Conservation (phyloP, 2,888 invertebrate species). For the Geotrupes spiniger region DNA sequence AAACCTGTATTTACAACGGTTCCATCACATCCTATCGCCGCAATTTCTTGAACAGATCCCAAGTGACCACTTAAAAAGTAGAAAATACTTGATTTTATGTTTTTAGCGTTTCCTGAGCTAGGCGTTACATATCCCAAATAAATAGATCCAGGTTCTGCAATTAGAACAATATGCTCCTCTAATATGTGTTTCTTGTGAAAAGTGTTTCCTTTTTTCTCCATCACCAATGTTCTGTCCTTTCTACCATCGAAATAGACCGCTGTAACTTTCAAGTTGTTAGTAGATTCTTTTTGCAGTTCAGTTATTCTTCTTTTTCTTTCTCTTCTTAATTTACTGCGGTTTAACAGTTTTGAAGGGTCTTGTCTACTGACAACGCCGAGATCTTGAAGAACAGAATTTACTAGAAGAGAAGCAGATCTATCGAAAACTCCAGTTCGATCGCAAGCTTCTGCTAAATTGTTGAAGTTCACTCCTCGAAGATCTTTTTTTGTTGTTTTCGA, state of each 20-base stretch:
- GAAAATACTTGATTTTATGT: neutral
- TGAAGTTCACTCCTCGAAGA: too few relatives aligned
- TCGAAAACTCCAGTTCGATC: neutral
- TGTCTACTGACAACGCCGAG: neutral
- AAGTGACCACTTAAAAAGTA: neutral
- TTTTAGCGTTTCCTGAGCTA: neutral
- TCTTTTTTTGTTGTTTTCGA: neutral
- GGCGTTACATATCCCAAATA: conserved; percentile 1
- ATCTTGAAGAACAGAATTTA: neutral
- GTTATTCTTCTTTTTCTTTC: neutral
- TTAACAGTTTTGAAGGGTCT: neutral
- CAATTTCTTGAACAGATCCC: neutral
- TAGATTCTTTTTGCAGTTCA: neutral
- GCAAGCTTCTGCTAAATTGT: too few relatives aligned
- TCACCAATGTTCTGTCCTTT: conserved; percentile 1
- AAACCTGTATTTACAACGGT: neutral
- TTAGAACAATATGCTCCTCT: neutral
- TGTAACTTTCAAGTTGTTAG: neutral
- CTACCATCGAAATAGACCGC: conserved; percentile 7
- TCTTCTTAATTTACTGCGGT: neutral
- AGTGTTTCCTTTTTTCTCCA: neutral
- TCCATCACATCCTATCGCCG: conserved; percentile 3
- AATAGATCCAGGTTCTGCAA: neutral
- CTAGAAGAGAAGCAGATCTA: neutral
- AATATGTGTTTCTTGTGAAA: neutral